A percentile compares a stretch with the other conserved stretches of the same genome.
Evolutionary conservation across 2,888 invertebrate genomes (phyloP).

Genomic region (Plebejus anna): DNA sequence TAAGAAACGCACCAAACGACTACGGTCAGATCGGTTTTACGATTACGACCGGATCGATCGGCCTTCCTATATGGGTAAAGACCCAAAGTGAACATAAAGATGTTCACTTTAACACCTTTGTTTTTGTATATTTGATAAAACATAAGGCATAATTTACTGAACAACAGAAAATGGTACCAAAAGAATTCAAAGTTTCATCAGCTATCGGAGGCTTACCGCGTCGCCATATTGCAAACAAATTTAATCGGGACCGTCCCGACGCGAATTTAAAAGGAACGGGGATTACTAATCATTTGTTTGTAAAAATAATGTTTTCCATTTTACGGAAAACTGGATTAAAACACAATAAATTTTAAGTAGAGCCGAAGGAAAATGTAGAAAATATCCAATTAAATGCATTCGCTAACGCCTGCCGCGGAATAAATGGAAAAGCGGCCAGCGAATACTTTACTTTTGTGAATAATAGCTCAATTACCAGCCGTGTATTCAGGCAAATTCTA

Average conservation of each 20-base stretch:
- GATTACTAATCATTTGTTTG: slow-evolving; percentile 30
- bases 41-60: no score
- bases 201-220: background rate
- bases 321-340: slow-evolving; percentile 41
- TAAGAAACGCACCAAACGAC: no score
- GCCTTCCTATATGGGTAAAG: no score
- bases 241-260: background rate
- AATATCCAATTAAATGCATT: slow-evolving; percentile 53
- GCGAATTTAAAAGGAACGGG: slow-evolving; percentile 23
- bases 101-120: no score
- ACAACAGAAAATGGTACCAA: background rate
- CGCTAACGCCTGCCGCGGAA: slow-evolving; percentile 43
- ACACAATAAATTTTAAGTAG: slow-evolving; percentile 46
- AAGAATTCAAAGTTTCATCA: background rate
- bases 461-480: slow-evolving; percentile 38
- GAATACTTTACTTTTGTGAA: slow-evolving; percentile 42
- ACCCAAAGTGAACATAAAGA: no score
- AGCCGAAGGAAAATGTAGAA: slow-evolving; percentile 43
- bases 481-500: slow-evolving; percentile 31
- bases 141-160: no score
- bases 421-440: slow-evolving; percentile 45
- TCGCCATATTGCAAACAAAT: slow-evolving; percentile 18
- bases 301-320: slow-evolving; percentile 33
- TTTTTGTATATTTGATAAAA: no score
- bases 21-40: no score